A percentile compares a stretch with the other conserved stretches of the same genome.
Evolutionary conservation across 2,113 vertebrate species (phyloP).

Genomic region (Opisthocomus hoazin): DNA sequence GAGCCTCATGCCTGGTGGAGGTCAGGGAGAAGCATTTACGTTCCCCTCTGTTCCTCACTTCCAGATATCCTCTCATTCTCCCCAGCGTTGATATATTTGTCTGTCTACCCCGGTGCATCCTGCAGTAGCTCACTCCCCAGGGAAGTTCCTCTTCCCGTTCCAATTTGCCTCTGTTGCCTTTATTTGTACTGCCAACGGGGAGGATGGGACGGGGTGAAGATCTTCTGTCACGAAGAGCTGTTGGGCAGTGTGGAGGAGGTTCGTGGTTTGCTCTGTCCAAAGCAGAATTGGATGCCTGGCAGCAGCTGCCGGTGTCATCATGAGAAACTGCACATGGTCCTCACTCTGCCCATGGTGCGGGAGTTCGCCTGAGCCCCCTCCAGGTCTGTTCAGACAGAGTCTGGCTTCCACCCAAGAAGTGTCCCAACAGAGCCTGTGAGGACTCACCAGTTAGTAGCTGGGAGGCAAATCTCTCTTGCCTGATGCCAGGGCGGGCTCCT

Average conservation of each 20-base stretch:
- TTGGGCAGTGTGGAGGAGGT: background rate
- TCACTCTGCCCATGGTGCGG: background rate
- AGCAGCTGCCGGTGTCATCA: background rate
- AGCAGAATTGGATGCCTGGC: background rate
- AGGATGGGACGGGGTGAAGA: background rate
- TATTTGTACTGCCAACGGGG: background rate
- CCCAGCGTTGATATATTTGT: background rate
- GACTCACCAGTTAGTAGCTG: background rate
- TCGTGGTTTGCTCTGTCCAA: background rate
- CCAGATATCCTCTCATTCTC: background rate
- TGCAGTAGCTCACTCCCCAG: background rate
- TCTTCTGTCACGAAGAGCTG: background rate
- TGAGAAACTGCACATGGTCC: background rate
- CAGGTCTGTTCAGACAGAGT: background rate
- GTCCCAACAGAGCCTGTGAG: background rate
- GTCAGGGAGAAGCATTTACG: background rate
- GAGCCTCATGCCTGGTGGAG: background rate
- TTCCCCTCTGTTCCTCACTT: background rate
- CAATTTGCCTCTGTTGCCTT: background rate
- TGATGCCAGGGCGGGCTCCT: background rate
- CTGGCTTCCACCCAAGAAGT: background rate
- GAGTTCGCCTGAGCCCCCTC: background rate
- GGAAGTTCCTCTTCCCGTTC: background rate
- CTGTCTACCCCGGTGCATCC: background rate
- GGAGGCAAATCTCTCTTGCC: background rate